phyloP scores from a whole-genome alignment of 2,113 vertebrate species.

The Xiphophorus maculatus region DNA sequence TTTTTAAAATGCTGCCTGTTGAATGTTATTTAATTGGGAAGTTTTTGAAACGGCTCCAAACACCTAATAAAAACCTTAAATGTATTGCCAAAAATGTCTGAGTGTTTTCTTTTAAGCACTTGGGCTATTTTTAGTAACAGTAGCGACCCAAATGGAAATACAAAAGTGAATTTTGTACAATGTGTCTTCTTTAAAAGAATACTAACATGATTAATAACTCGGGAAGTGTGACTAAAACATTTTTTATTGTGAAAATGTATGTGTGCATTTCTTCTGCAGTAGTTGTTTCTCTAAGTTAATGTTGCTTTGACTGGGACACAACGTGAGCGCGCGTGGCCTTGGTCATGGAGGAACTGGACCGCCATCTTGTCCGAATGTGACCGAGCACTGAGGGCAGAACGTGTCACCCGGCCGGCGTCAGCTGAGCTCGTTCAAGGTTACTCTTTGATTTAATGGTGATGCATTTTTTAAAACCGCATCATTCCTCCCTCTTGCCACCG shows the following conservation, averaged over 20 bases:
- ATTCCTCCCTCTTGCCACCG: slow-evolving; percentile 59
- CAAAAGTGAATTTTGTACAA: no score
- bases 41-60: no score
- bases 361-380: slow-evolving; percentile 38
- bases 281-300: background rate
- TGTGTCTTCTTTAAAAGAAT: background rate
- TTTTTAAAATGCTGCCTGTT: no score
- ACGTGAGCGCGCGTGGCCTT: slow-evolving; percentile 32
- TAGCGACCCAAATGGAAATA: no score
- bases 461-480: slow-evolving; percentile 71
- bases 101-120: no score
- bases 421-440: slow-evolving; percentile 70
- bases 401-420: slow-evolving; percentile 62
- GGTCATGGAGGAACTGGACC: slow-evolving; percentile 36
- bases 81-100: no score
- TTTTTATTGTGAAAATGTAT: background rate
- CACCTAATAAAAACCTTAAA: no score
- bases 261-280: background rate
- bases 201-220: background rate
- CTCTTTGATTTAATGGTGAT: slow-evolving; percentile 73
- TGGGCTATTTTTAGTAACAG: no score
- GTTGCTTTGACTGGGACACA: slow-evolving; percentile 27
- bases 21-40: no score
- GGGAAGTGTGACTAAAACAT: background rate
- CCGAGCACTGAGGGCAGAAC: slow-evolving; percentile 51